A percentile compares a stretch with the other conserved stretches of the same genome.
These are phyloP conservation scores for Intellagama lesueurii DNA, from an alignment of 2,797 vertebrate genomes.

Conservation along the genomic window DNA sequence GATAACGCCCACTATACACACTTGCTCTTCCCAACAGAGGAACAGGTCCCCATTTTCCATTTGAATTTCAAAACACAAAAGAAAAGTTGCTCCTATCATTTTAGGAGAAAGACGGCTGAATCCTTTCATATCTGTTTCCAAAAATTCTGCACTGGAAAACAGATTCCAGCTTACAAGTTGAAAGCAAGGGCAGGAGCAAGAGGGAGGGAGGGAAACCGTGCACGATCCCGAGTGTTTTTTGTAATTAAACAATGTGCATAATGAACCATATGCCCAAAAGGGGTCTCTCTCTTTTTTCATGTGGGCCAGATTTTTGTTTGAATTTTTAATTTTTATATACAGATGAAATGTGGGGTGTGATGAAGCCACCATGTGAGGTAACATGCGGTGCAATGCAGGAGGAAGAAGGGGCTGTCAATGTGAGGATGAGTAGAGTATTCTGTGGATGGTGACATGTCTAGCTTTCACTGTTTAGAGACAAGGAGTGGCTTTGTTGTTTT, in stretches of 20 bases:
- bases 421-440: slow-evolving; percentile 60
- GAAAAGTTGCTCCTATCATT: not conserved
- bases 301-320: slow-evolving; percentile 87
- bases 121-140: slow-evolving; percentile 70
- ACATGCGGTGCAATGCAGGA: slow-evolving; percentile 57
- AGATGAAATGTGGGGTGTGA: slow-evolving; percentile 81
- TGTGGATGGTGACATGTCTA: slow-evolving; percentile 64
- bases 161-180: slow-evolving; percentile 81
- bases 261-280: slow-evolving; percentile 86
- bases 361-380: slow-evolving; percentile 76
- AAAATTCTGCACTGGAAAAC: slow-evolving; percentile 75
- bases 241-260: slow-evolving; percentile 88
- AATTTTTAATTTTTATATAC: slow-evolving; percentile 89
- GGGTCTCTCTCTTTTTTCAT: slow-evolving; percentile 80
- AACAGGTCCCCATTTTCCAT: not conserved
- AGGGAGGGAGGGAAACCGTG: slow-evolving; percentile 57
- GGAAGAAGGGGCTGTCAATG: slow-evolving; percentile 62
- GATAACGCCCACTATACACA: not conserved
- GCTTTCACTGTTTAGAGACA: slow-evolving; percentile 67
- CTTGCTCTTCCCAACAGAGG: not conserved
- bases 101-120: slow-evolving; percentile 62
- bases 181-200: slow-evolving; percentile 81
- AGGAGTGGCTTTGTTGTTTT: not conserved
- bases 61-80: not conserved
- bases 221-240: slow-evolving; percentile 81